These are phyloP conservation scores for Asobara japonica DNA, from an alignment of 1,140 invertebrate species.

Conservation along the genomic window DNA sequence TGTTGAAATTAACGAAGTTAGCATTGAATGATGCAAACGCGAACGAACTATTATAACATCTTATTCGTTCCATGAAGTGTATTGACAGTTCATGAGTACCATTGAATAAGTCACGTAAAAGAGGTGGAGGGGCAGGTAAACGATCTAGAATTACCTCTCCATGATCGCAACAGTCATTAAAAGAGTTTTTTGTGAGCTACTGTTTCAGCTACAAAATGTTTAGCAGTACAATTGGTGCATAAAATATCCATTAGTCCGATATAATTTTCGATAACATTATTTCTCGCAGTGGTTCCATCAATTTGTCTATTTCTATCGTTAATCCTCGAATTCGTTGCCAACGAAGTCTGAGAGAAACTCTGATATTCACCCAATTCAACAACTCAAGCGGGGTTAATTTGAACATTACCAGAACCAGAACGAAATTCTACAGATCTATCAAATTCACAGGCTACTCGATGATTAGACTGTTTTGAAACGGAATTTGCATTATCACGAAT, in stretches of 20 bases:
- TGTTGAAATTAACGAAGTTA: neutral
- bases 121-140: neutral
- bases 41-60: neutral
- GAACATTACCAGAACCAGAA: neutral
- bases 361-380: neutral
- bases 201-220: neutral
- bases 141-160: neutral
- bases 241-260: neutral
- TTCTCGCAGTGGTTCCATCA: neutral
- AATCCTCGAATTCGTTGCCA: neutral
- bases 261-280: neutral
- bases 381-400: neutral
- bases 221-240: neutral
- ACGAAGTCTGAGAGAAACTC: neutral
- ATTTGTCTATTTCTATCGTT: neutral
- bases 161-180: neutral
- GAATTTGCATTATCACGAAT: too few species aligned
- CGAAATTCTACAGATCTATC: neutral
- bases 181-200: neutral
- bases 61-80: neutral
- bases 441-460: neutral
- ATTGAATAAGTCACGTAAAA: neutral
- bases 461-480: neutral
- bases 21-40: neutral
- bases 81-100: neutral